Conservation (phyloP, 2,113 vertebrate species). For the Sylvietta virens region DNA sequence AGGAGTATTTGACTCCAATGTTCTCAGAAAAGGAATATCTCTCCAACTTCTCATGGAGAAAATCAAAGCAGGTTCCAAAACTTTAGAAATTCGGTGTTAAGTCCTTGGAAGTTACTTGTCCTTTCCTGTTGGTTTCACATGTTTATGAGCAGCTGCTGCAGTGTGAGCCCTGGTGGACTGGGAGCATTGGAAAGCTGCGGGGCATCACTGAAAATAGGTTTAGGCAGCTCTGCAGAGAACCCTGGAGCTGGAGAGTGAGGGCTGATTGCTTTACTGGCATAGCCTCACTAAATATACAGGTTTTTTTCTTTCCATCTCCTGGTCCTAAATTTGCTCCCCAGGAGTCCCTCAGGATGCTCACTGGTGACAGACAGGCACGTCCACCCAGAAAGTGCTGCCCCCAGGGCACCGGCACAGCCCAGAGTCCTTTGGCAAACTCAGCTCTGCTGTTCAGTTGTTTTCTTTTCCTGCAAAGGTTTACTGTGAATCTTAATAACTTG, state of each 20-base stretch:
- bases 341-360: neutral
- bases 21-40: neutral
- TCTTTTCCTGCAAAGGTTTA: neutral
- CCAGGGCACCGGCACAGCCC: neutral
- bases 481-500: conserved; percentile 17
- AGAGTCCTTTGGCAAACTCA: neutral
- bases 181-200: neutral
- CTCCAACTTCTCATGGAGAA: neutral
- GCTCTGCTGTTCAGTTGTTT: neutral
- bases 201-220: conserved; percentile 27
- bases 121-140: conserved; percentile 20
- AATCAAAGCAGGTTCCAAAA: neutral
- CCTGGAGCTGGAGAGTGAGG: neutral
- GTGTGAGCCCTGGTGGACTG: neutral
- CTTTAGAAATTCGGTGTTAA: neutral
- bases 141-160: conserved; percentile 20
- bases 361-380: neutral
- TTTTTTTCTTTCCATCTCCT: neutral
- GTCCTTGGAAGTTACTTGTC: neutral
- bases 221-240: neutral
- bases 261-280: conserved; percentile 7
- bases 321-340: neutral
- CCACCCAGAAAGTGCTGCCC: neutral
- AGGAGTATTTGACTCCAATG: neutral
- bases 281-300: neutral